Conservation (phyloP, 2,797 vertebrate species). For the Gymnoscopelus braueri region DNA sequence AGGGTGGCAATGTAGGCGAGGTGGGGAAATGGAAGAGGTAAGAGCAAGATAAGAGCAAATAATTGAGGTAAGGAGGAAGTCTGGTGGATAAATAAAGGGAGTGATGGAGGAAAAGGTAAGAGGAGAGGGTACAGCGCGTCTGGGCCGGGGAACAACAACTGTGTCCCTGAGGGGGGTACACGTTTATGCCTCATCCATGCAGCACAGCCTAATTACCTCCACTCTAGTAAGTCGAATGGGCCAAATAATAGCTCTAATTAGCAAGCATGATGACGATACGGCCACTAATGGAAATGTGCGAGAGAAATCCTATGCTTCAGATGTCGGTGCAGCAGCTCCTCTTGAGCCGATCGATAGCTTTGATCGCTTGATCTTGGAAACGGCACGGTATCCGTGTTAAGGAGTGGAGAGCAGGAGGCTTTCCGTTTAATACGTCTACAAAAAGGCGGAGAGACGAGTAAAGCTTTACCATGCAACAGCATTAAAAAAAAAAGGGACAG, state of each 20-base stretch:
- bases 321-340: not conserved
- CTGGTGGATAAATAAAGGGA: not conserved
- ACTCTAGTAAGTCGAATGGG: slow-evolving; percentile 64
- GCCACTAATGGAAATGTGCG: slow-evolving; percentile 45
- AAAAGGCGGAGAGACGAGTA: not conserved
- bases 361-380: slow-evolving; percentile 43
- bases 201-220: slow-evolving; percentile 65
- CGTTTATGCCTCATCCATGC: slow-evolving; percentile 53
- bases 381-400: not conserved
- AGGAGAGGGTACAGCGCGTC: not conserved
- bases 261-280: slow-evolving; percentile 42
- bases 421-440: slow-evolving; percentile 19
- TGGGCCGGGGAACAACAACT: slow-evolving; percentile 26
- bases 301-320: slow-evolving; percentile 23
- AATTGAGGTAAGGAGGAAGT: not conserved
- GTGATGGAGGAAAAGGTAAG: not conserved
- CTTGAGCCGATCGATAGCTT: slow-evolving; percentile 46
- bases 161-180: slow-evolving; percentile 34
- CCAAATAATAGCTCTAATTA: slow-evolving; percentile 74
- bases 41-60: slow-evolving; percentile 9
- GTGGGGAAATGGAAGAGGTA: not conserved
- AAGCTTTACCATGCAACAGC: slow-evolving; percentile 28
- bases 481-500: slow-evolving; percentile 39
- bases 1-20: slow-evolving; percentile 11
- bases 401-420: slow-evolving; percentile 11